Conservation (phyloP, 2,797 vertebrate genomes). For the Telmatherina bonti region DNA sequence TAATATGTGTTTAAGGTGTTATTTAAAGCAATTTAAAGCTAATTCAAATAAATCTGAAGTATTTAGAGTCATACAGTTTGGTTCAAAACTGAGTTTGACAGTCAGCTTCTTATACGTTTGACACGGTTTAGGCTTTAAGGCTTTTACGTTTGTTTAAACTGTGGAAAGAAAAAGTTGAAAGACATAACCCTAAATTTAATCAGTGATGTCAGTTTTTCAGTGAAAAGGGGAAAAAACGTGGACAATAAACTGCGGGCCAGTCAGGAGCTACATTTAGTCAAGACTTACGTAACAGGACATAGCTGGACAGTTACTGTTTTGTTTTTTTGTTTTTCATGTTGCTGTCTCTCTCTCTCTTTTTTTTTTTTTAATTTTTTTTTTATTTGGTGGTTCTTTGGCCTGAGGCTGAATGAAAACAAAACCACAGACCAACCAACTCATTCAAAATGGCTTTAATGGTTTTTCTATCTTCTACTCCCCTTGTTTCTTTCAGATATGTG, state of each 20-base stretch:
- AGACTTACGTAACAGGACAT: slow-evolving; percentile 37
- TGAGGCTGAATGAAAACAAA: slow-evolving; percentile 5
- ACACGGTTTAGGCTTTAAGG: neutral
- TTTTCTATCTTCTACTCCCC: neutral
- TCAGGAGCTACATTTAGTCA: neutral
- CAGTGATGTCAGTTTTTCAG: slow-evolving; percentile 5
- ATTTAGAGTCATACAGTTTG: neutral
- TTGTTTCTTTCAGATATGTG: slow-evolving; percentile 89
- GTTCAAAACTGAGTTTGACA: neutral
- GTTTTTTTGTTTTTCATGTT: slow-evolving; percentile 17
- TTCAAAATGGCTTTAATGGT: neutral
- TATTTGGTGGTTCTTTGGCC: slow-evolving; percentile 23
- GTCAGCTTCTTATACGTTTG: neutral
- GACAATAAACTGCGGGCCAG: neutral
- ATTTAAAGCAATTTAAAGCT: slow-evolving; percentile 6
- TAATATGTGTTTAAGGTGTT: too few relatives aligned
- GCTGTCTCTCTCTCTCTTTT: too few relatives aligned
- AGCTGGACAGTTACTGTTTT: slow-evolving; percentile 24
- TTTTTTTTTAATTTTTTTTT: slow-evolving; percentile 17
- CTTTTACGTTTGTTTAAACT: neutral
- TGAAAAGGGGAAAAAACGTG: neutral
- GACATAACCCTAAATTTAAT: neutral
- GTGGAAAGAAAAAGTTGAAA: slow-evolving; percentile 7
- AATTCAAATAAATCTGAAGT: neutral
- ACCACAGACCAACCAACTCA: slow-evolving; percentile 15